Percentiles rank a stretch among this genome's conserved stretches.
phyloP scores from a whole-genome alignment of 1,140 invertebrate species.

The Lucilia sericata region DNA sequence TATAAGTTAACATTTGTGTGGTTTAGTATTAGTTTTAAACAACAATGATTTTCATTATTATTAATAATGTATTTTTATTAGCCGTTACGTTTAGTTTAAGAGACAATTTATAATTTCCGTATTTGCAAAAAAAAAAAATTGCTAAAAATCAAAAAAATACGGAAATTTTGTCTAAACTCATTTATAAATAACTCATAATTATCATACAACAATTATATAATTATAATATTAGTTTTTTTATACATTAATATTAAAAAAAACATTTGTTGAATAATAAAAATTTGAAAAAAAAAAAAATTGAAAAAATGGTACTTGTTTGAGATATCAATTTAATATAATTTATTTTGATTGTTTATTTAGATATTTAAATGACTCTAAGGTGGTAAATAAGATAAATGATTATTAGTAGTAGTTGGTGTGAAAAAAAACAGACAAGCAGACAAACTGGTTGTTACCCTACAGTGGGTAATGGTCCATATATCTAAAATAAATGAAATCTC shows the following conservation, averaged over 20 bases:
- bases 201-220: background rate
- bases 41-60: background rate
- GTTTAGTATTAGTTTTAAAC: background rate
- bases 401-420: background rate
- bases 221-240: background rate
- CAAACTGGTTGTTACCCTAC: no score
- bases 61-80: background rate
- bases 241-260: background rate
- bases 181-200: conserved; percentile 40
- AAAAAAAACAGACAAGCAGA: no score
- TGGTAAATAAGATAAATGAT: background rate
- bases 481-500: no score
- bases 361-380: background rate
- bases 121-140: background rate
- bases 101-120: background rate
- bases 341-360: no score
- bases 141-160: background rate
- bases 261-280: background rate
- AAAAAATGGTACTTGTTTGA: background rate
- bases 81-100: no score
- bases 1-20: background rate
- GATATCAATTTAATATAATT: background rate
- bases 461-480: no score
- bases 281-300: background rate
- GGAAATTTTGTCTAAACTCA: conserved; percentile 33